phyloP scores from a whole-genome alignment of 1,140 invertebrate species.

The Berghia stephanieae region DNA sequence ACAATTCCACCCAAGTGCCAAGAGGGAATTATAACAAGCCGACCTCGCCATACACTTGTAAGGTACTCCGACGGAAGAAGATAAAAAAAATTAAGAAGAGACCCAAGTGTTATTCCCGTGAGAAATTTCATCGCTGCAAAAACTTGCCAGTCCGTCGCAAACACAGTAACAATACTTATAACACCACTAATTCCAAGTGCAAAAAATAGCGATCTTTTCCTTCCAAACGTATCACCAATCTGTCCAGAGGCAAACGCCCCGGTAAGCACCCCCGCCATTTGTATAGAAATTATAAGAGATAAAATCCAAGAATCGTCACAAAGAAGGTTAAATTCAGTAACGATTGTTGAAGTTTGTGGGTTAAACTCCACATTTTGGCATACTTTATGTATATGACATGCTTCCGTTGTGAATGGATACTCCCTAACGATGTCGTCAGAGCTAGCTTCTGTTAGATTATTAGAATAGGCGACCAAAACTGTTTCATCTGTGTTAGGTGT shows the following conservation, averaged over 20 bases:
- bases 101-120: conserved; percentile 25
- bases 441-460: too few relatives aligned
- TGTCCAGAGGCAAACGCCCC: conserved; percentile 34
- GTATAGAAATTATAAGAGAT: conserved; percentile 31
- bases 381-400: too few relatives aligned
- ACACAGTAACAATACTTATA: background rate
- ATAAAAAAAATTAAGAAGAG: background rate
- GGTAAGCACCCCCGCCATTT: conserved; percentile 37
- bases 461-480: too few relatives aligned
- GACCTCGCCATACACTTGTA: background rate
- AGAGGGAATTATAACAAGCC: background rate
- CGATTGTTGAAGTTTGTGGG: background rate
- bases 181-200: background rate
- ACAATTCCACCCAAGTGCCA: background rate
- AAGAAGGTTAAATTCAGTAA: conserved; percentile 35
- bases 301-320: conserved; percentile 29
- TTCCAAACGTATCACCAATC: conserved; percentile 35
- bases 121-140: conserved; percentile 32
- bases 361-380: too few relatives aligned
- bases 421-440: too few relatives aligned
- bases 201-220: conserved; percentile 30
- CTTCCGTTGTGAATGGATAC: too few relatives aligned
- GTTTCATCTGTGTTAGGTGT: too few relatives aligned
- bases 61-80: background rate
- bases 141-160: conserved; percentile 33